Conservation (phyloP, 2,113 vertebrate genomes). For the Podarcis cretensis region DNA sequence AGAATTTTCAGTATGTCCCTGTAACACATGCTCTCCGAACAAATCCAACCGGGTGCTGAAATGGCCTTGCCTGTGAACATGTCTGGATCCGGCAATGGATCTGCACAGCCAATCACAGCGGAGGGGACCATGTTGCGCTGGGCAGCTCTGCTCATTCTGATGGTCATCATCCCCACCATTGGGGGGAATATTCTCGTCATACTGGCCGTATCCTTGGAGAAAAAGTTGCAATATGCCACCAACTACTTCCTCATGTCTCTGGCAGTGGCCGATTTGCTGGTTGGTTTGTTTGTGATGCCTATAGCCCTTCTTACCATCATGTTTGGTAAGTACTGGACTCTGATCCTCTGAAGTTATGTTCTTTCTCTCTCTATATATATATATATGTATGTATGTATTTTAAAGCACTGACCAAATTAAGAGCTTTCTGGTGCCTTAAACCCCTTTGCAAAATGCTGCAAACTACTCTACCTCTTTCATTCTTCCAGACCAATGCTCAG, state of each 20-base stretch:
- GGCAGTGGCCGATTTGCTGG: conserved; percentile 93
- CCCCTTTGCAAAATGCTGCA: not conserved
- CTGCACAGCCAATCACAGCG: conserved; percentile 46
- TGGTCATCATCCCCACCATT: conserved; percentile 94
- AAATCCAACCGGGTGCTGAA: conserved; percentile 52
- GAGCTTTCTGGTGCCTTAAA: conserved; percentile 6
- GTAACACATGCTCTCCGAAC: conserved; percentile 60
- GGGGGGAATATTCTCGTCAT: conserved; percentile 98
- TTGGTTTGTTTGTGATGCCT: conserved; percentile 97
- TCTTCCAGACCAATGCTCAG: not conserved
- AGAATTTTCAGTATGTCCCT: conserved; percentile 59
- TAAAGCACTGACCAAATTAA: conserved; percentile 2
- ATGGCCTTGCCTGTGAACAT: conserved; percentile 58
- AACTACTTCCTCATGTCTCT: conserved; percentile 98
- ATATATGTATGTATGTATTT: not conserved
- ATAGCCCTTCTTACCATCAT: conserved; percentile 91
- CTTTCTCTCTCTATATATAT: too few species aligned
- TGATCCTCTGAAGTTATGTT: conserved; percentile 14
- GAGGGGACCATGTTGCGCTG: conserved; percentile 77
- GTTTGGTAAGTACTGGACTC: conserved; percentile 84
- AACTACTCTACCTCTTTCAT: not conserved
- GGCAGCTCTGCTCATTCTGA: conserved; percentile 88
- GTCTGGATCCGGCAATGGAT: conserved; percentile 59
- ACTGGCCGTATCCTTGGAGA: conserved; percentile 93
- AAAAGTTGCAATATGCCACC: conserved; percentile 94